A percentile compares a stretch with the other conserved stretches of the same genome.
Conservation (phyloP, 35 echinoderm and acorn worm species). For the Nesometra sesokonis region DNA sequence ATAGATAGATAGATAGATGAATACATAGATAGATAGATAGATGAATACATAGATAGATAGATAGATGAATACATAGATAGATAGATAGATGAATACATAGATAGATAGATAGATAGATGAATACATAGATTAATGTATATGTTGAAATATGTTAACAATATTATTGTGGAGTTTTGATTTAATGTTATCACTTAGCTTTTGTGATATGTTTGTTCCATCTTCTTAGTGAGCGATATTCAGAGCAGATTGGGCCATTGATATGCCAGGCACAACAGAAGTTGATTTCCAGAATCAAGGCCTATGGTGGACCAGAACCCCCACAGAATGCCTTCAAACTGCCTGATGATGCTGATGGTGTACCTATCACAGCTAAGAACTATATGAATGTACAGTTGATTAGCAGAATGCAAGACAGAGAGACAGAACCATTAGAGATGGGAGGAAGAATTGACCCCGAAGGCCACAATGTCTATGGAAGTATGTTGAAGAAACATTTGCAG, state of each 20-base stretch:
- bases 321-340: slow-evolving; percentile 70
- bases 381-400: slow-evolving; percentile 59
- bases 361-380: slow-evolving; percentile 81
- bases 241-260: slow-evolving; percentile 67
- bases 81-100: too few relatives aligned
- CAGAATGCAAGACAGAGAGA: slow-evolving; percentile 19
- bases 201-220: background rate
- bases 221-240: slow-evolving; percentile 79
- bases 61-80: too few relatives aligned
- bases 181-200: too few relatives aligned
- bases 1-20: too few relatives aligned
- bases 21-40: too few relatives aligned
- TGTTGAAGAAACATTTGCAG: too few relatives aligned
- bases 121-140: too few relatives aligned
- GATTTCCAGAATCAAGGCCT: slow-evolving; percentile 63
- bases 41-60: too few relatives aligned
- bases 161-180: too few relatives aligned
- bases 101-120: too few relatives aligned
- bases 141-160: too few relatives aligned
- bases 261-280: slow-evolving; percentile 88
- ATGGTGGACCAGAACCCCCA: slow-evolving; percentile 58
- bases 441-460: slow-evolving; percentile 94
- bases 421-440: slow-evolving; percentile 68
- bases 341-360: slow-evolving; percentile 10
- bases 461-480: slow-evolving; percentile 94